Evolutionary conservation across 2,797 vertebrate genomes (phyloP).

Genomic region (Manis javanica): DNA sequence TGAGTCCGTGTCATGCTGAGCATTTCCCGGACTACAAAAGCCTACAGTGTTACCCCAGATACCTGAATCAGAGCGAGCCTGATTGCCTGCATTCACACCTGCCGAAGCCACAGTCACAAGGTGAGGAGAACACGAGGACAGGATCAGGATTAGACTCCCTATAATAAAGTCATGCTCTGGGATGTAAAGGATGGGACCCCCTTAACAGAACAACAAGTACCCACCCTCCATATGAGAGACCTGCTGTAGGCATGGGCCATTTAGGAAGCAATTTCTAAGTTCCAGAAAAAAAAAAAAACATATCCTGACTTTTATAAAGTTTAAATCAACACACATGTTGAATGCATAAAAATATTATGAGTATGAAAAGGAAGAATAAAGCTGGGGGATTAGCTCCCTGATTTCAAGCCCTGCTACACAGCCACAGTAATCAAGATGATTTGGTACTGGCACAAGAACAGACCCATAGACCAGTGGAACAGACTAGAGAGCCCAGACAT

Average conservation of each 20-base stretch:
- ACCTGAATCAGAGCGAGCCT: too few relatives aligned
- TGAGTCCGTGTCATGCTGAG: neutral
- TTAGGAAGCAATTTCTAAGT: too few relatives aligned
- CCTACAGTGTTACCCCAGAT: too few relatives aligned
- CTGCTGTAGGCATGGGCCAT: accelerated
- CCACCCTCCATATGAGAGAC: neutral
- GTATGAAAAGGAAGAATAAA: neutral
- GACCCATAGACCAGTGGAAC: too few relatives aligned
- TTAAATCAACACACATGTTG: neutral
- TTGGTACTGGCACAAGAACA: too few relatives aligned
- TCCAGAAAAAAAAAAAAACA: neutral
- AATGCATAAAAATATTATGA: neutral
- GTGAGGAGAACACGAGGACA: accelerated
- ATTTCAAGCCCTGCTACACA: too few relatives aligned
- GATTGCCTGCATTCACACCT: accelerated
- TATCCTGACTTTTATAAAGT: neutral
- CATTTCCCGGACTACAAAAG: neutral
- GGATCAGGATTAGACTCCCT: neutral
- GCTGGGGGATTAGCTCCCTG: too few relatives aligned
- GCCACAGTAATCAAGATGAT: too few relatives aligned
- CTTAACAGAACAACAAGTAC: neutral
- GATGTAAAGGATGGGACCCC: neutral
- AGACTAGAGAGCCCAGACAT: too few relatives aligned
- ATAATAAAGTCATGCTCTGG: neutral
- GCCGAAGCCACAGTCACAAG: accelerated